phyloP scores from a whole-genome alignment of 1,140 invertebrate species.

The Pogonomyrmex californicus region DNA sequence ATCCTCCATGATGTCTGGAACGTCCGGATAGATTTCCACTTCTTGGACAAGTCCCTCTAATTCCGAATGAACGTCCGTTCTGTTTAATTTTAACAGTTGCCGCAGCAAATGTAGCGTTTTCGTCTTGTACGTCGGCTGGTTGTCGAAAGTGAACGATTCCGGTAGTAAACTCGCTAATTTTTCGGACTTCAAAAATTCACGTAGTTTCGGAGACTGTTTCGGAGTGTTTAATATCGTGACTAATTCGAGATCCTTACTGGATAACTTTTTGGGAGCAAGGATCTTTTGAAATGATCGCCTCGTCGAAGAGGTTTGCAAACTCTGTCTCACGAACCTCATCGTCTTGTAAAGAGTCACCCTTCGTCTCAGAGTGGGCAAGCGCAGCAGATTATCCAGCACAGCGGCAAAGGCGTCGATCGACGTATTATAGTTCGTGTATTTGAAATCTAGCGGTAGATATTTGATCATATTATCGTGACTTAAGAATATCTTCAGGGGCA shows the following conservation, averaged over 20 bases:
- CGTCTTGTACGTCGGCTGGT: constrained; percentile 35
- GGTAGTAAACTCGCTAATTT: constrained; percentile 40
- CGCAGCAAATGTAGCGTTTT: constrained; percentile 48
- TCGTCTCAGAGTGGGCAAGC: neutral
- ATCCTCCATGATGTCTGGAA: constrained; percentile 28
- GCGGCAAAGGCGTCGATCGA: constrained; percentile 34
- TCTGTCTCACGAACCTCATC: constrained; percentile 4
- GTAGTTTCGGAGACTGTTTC: neutral
- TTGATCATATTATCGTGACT: constrained; percentile 54
- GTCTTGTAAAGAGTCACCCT: constrained; percentile 6
- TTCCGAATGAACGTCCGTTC: constrained; percentile 28
- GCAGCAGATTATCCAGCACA: constrained; percentile 40
- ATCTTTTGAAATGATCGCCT: neutral
- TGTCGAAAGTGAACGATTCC: constrained; percentile 24
- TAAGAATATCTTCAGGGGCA: constrained; percentile 56
- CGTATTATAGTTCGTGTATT: neutral
- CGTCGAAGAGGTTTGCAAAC: neutral
- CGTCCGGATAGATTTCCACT: constrained; percentile 34
- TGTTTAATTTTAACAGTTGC: neutral
- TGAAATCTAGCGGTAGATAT: constrained; percentile 37
- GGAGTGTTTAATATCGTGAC: constrained; percentile 23
- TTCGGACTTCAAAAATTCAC: constrained; percentile 8
- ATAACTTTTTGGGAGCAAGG: neutral
- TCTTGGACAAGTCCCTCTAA: constrained; percentile 21
- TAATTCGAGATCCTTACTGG: constrained; percentile 33